These are phyloP conservation scores for Ginglymostoma cirratum DNA, from an alignment of 2,113 vertebrate species.

Conservation along the genomic window DNA sequence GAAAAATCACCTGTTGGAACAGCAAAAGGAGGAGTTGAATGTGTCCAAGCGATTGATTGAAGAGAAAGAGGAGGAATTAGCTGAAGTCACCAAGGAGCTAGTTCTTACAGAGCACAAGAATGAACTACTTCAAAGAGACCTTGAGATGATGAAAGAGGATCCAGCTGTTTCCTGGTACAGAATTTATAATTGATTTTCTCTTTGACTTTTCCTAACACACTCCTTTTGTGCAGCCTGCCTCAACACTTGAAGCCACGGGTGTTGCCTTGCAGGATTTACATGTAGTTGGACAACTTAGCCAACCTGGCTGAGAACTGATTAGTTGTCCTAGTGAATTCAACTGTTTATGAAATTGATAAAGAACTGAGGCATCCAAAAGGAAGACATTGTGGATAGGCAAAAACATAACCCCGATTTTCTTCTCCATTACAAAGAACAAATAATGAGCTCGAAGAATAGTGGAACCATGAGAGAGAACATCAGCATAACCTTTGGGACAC, in stretches of 20 bases:
- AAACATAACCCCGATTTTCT: not conserved
- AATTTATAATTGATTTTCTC: not conserved
- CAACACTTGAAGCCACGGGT: not conserved
- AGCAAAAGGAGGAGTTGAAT: constrained; percentile 65
- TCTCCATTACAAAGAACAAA: not conserved
- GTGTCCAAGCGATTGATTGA: constrained; percentile 66
- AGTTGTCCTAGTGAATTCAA: not conserved
- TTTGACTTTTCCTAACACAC: not conserved
- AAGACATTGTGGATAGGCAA: not conserved
- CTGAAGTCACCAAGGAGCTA: constrained; percentile 75
- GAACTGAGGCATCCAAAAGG: not conserved
- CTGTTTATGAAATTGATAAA: not conserved
- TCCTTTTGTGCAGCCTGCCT: not conserved
- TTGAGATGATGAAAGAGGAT: constrained; percentile 76
- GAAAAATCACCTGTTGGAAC: constrained; percentile 51
- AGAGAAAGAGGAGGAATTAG: constrained; percentile 65
- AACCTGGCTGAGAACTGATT: not conserved
- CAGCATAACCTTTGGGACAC: not conserved
- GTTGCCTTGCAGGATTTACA: not conserved
- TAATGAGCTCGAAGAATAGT: not conserved
- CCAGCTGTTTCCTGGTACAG: constrained; percentile 60
- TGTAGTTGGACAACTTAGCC: not conserved
- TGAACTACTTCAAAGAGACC: constrained; percentile 62
- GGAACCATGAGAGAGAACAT: not conserved
- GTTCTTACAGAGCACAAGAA: constrained; percentile 75